Evolutionary conservation across 92 coral and sea anemone species (phyloP), one percentile per base, ranked within the genome.

Genomic region (Nematostella vectensis): DNA sequence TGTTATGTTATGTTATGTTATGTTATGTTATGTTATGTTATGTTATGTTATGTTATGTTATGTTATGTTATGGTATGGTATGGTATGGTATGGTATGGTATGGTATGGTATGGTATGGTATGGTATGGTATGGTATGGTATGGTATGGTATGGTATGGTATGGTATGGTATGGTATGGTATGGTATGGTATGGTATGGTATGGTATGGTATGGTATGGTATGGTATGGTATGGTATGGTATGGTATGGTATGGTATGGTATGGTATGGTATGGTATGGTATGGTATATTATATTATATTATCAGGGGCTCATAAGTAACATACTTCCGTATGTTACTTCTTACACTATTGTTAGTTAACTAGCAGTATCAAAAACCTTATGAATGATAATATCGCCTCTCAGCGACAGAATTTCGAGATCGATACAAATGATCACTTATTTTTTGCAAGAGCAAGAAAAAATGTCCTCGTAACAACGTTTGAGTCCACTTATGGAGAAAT

Each of bases 81-180:
- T n/a, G n/a, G n/a, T n/a, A n/a, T 28, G 10, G 42, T 54, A 54
- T 28, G 17, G 59, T 54, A 54, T 25, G 26, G 39, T 54, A 28
- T 28, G 18, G 59, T 54, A 54, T 54, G 26, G 39, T 28, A 54
- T 28, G 26, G 59, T 29, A 54, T 54, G 11, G 9, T 54, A 54
- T 28, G 26, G 59, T 25, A 54, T 28, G 18, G 59, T 54, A 54
- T 28, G 17, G 2, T 54, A 54, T 28, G 26, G 59, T 29, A 54
- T 54, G 26, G 59, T 25, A 54, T 25, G 18, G 59, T 54, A 54
- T 28, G 26, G 44, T 28, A 54, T 28, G 26, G 44, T 29, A 54
- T 54, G 11, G 42, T 54, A 54, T 16, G 42, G 42, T 8, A 36
- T 36, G 9, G 42, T 36, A 36, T 36, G 42, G 42, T 36, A 36